Evolutionary conservation across 2,113 vertebrate species (phyloP).

Genomic region (Haemorhous mexicanus): DNA sequence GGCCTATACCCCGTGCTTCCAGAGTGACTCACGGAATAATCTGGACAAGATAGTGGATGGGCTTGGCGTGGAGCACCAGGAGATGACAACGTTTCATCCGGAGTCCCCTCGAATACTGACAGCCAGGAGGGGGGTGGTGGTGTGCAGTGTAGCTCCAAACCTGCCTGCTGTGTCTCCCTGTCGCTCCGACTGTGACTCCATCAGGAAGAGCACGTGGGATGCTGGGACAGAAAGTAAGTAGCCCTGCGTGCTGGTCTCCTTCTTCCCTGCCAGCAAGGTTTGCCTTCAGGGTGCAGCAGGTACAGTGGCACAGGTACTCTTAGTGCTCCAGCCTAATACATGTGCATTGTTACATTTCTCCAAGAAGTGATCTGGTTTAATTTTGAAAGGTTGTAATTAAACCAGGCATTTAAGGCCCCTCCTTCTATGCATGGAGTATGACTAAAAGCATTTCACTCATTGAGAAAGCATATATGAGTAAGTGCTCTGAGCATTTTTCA

Average conservation of each 20-base stretch:
- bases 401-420: not conserved
- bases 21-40: conserved; percentile 85
- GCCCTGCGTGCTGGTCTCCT: accelerated
- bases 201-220: conserved; percentile 90
- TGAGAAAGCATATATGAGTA: not conserved
- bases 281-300: not conserved
- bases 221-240: conserved; percentile 82
- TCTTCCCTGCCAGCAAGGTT: not conserved
- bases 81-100: conserved; percentile 95
- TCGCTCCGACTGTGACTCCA: conserved; percentile 91
- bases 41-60: conserved; percentile 91
- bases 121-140: conserved; percentile 86
- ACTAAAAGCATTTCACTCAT: not conserved
- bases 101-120: conserved; percentile 91
- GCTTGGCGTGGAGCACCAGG: conserved; percentile 83
- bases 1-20: conserved; percentile 96
- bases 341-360: not conserved
- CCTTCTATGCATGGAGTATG: not conserved
- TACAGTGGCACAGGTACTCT: not conserved
- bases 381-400: conserved; percentile 6
- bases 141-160: conserved; percentile 96
- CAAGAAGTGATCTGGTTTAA: not conserved
- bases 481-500: not conserved
- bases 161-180: conserved; percentile 87
- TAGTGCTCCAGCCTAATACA: not conserved